These are phyloP conservation scores for Cephus sareptanus DNA, from an alignment of 2,888 invertebrate genomes.

Conservation along the genomic window DNA sequence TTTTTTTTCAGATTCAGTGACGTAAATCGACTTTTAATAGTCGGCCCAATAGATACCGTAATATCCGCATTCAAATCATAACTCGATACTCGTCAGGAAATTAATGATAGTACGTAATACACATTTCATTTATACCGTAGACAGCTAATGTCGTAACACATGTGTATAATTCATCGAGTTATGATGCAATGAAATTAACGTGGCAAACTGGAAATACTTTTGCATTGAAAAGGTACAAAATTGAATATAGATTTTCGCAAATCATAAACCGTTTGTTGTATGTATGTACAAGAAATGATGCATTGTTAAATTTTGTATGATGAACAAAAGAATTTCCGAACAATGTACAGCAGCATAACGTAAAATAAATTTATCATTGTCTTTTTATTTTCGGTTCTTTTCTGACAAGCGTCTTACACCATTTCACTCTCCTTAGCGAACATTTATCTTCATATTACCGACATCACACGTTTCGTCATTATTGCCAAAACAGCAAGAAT, in stretches of 20 bases:
- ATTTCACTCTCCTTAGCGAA: background rate
- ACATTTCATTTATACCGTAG: background rate
- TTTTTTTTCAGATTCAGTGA: background rate
- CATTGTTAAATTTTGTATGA: background rate
- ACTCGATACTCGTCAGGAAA: background rate
- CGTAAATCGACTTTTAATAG: background rate
- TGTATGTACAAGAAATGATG: background rate
- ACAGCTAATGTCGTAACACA: background rate
- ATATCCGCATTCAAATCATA: background rate
- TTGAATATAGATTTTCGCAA: background rate
- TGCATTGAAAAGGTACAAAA: background rate
- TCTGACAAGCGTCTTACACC: background rate
- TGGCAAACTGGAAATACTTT: background rate
- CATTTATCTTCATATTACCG: background rate
- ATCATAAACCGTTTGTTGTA: background rate
- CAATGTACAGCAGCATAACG: background rate
- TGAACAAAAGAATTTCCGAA: background rate
- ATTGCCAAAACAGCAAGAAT: background rate
- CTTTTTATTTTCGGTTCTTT: background rate
- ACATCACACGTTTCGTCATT: background rate
- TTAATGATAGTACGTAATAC: background rate
- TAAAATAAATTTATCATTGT: background rate
- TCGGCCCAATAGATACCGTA: background rate
- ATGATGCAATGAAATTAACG: background rate
- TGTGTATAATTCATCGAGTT: background rate